Evolutionary conservation across 1,140 invertebrate species (phyloP), one percentile per base, ranked within the genome.

Genomic region (Drosophila takahashii): DNA sequence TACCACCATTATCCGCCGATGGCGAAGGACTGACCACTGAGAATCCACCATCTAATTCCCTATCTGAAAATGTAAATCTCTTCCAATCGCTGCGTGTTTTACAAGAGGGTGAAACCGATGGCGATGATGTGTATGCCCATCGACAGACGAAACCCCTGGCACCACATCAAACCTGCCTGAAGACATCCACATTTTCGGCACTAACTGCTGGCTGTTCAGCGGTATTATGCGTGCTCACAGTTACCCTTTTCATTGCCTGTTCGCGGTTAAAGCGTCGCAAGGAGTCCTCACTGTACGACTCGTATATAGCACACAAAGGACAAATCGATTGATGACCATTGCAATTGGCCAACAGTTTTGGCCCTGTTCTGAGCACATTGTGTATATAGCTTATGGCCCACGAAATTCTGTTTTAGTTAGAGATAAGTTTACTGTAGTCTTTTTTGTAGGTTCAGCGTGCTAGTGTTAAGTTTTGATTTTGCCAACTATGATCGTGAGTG

Each of bases 21-120:
- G 76, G 36, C n/a, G 75, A 78, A 5, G 50, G 59, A 10, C 62
- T 50, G 2, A 84, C 79, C 6, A 84, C 83, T 0, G 83, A 83
- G 32, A 77, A 32, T 60, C 65, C 70, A 7, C 80, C 72, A 59
- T 77, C 59, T 2, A 51, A 51, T n/a, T 78, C 57, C 77, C 93
- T 27, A 1, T 98, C 97, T 0, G 97, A 98, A 92, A 98, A 97
- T 87, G 95, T 98, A 5, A 97, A 96, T 84, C 94, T 98, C 11
- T 98, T 97, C 92, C 97, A 98, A 92, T 97, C 97, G 0, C 92
- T 98, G 15, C 93, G 96, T 74, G 97, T 98, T 6, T 92, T 97
- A 56, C 97, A 97, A 87, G 97, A 98, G 89, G 96, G 96, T 0
- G 96, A 97, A 91, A 94, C 94, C 11, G 95, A 96, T 45, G 94